phyloP scores from a whole-genome alignment of 2,888 invertebrate genomes.

The Xanthia icteritia region DNA sequence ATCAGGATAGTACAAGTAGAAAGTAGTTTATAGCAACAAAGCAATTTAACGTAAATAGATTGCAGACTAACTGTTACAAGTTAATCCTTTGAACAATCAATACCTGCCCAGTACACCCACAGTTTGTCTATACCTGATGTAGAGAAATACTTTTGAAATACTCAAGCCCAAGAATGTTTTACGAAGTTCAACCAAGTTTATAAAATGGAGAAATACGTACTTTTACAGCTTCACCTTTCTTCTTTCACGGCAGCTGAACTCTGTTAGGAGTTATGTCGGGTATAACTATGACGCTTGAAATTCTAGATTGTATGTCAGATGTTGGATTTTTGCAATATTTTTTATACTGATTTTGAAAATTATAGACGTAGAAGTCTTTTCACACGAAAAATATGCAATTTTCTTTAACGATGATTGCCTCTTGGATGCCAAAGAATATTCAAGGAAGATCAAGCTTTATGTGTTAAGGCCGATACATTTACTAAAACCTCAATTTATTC shows the following conservation, averaged over 20 bases:
- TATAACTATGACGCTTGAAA: slow-evolving; percentile 19
- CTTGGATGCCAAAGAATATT: no score
- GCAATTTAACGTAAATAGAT: slow-evolving; percentile 41
- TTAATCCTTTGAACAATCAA: slow-evolving; percentile 59
- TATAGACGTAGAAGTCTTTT: background rate
- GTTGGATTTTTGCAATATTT: background rate
- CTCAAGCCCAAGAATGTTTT: slow-evolving; percentile 61
- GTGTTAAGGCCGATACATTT: background rate
- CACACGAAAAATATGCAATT: background rate
- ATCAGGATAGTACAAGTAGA: slow-evolving; percentile 16
- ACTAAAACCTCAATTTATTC: background rate
- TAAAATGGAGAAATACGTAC: slow-evolving; percentile 59
- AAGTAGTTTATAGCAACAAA: slow-evolving; percentile 46
- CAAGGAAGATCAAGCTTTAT: background rate
- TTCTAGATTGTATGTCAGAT: background rate
- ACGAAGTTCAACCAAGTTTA: slow-evolving; percentile 57
- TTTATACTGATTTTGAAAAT: background rate
- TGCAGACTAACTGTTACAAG: slow-evolving; percentile 41
- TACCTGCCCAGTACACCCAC: slow-evolving; percentile 35
- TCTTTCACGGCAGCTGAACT: slow-evolving; percentile 47
- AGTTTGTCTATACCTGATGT: slow-evolving; percentile 49
- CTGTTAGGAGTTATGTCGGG: slow-evolving; percentile 32
- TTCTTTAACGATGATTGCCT: no score
- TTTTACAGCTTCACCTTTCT: slow-evolving; percentile 58
- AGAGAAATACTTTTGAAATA: slow-evolving; percentile 61